phyloP scores from a whole-genome alignment of 1,140 invertebrate species.

The Eulimnadia texana region DNA sequence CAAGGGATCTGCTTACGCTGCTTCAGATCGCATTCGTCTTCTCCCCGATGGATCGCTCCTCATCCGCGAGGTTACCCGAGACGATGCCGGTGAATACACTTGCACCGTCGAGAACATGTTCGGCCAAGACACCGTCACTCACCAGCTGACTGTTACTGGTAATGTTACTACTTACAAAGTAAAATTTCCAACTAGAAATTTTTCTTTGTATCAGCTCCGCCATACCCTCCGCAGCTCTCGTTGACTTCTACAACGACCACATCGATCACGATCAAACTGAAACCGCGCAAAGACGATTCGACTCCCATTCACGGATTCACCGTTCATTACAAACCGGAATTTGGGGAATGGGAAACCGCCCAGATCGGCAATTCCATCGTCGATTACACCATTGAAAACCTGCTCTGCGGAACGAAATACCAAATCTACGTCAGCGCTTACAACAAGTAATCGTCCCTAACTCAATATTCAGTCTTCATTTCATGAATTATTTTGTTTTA shows the following conservation, averaged over 20 bases:
- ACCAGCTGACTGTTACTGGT: slow-evolving; percentile 74
- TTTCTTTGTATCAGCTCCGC: slow-evolving; percentile 45
- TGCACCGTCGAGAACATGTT: slow-evolving; percentile 86
- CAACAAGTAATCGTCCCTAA: slow-evolving; percentile 39
- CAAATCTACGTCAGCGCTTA: slow-evolving; percentile 82
- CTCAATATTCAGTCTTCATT: no score
- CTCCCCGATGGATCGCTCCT: slow-evolving; percentile 76
- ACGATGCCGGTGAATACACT: slow-evolving; percentile 74
- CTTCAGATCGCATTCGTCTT: slow-evolving; percentile 60
- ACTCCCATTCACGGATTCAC: slow-evolving; percentile 71
- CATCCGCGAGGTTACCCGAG: slow-evolving; percentile 71
- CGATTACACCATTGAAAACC: slow-evolving; percentile 68
- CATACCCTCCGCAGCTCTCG: slow-evolving; percentile 62
- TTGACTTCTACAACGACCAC: slow-evolving; percentile 69
- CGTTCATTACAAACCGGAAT: slow-evolving; percentile 83
- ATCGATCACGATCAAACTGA: slow-evolving; percentile 60
- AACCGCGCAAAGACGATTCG: slow-evolving; percentile 53
- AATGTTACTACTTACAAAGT: slow-evolving; percentile 21
- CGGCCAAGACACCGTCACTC: slow-evolving; percentile 79
- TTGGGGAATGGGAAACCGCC: slow-evolving; percentile 78
- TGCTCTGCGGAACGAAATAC: slow-evolving; percentile 80
- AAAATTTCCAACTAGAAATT: background rate
- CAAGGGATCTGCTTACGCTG: slow-evolving; percentile 41
- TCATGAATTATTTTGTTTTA: no score
- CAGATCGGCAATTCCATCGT: slow-evolving; percentile 56